Evolutionary conservation across 1,140 invertebrate species (phyloP), one percentile per base, ranked within the genome.

Genomic region (Cydia splendana): DNA sequence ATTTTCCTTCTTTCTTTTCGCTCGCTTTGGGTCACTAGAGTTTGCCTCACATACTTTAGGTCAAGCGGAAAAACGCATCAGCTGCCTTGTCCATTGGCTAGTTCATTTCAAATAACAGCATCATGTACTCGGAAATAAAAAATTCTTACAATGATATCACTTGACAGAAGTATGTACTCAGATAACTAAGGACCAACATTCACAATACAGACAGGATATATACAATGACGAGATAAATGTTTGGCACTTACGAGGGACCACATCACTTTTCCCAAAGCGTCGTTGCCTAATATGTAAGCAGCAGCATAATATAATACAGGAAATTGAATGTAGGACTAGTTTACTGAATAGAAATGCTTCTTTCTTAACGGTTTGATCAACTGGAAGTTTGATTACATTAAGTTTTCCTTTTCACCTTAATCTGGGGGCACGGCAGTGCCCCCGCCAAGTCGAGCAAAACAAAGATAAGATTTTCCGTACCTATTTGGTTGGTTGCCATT

Each of bases 241-340:
- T 38, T 15, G 30, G 34, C 67, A 71, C 67, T 71, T 71, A 71
- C 34, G n/a, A 71, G 67, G 67, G 67, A 71, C 30, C 67, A 71
- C 34, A 71, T 71, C 67, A 71, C 34, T 71, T 71, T 38, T 38
- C 4, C 15, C 67, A 42, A 71, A 3, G 15, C 34, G 34, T 18
- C 34, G 67, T 24, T 71, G 34, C n/a, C 15, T 34, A 71, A 71
- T 71, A 71, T 71, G 67, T 18, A 34, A 38, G 13, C 15, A 71
- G 13, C 13, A 28, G 13, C 13, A 34, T 38, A 10, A 42, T 71
- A 42, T 71, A 71, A 71, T 38, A 38, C 67, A 71, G 67, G 67
- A 71, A 42, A 71, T 71, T 71, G 67, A 71, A 71, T 71, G 4
- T 71, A 45, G 30, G 67, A 28, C 30, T n/a, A n/a, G 15, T 9